Conservation (phyloP, 2,888 invertebrate species). For the Lamellibrachia satsuma region DNA sequence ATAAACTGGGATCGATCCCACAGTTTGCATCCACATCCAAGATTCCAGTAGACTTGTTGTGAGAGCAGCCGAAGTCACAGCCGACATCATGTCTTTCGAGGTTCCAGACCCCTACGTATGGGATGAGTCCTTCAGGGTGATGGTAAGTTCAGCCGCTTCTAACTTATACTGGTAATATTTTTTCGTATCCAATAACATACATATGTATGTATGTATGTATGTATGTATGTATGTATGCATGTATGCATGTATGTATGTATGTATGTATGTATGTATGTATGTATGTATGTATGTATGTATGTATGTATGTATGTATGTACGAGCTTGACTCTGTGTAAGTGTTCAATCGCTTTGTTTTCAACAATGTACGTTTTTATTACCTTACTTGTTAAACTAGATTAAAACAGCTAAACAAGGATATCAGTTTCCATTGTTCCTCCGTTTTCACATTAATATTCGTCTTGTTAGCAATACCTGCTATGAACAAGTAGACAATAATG, state of each 20-base stretch:
- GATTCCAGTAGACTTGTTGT: neutral
- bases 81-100: neutral
- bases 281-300: neutral
- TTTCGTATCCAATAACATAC: too few relatives aligned
- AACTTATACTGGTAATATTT: too few relatives aligned
- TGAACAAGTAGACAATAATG: neutral
- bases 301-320: neutral
- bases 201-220: neutral
- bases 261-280: neutral
- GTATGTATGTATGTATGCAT: neutral
- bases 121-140: neutral
- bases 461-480: neutral
- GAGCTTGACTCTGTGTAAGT: neutral
- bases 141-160: neutral
- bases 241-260: neutral
- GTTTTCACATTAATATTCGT: neutral
- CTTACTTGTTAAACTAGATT: neutral
- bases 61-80: neutral
- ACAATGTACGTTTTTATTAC: neutral
- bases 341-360: neutral
- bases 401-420: neutral
- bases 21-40: neutral
- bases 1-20: neutral
- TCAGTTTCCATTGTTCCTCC: neutral
- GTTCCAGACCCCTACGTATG: constrained; percentile 22